Conservation (phyloP, 2,888 invertebrate species). For the Euplagia quadripunctaria region DNA sequence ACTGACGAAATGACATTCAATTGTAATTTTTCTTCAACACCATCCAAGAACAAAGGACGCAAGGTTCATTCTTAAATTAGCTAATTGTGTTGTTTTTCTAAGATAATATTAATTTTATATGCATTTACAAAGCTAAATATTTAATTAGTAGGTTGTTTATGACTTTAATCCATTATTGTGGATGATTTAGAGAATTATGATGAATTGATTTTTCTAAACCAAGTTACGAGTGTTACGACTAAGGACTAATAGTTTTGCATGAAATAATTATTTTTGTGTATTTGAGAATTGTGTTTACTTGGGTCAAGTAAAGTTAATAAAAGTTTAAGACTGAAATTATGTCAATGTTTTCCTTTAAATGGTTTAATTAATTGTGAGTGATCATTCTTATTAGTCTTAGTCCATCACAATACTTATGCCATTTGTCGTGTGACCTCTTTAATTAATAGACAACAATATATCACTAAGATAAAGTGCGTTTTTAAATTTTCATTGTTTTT, state of each 20-base stretch:
- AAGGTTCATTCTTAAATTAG: conserved; percentile 63
- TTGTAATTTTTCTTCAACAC: conserved; percentile 83
- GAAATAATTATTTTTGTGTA: conserved; percentile 64
- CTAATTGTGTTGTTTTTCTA: conserved; percentile 37
- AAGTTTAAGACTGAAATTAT: conserved; percentile 65
- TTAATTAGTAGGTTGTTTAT: conserved; percentile 59
- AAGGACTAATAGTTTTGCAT: conserved; percentile 66
- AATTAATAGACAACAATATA: conserved; percentile 54
- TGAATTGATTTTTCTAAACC: conserved; percentile 52
- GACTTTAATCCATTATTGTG: conserved; percentile 73
- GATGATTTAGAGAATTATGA: conserved; percentile 66
- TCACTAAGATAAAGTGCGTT: conserved; percentile 41
- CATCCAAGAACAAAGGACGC: conserved; percentile 80
- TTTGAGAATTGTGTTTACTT: conserved; percentile 68
- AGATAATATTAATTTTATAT: conserved; percentile 70
- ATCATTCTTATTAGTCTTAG: conserved; percentile 33
- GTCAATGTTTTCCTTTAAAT: conserved; percentile 36
- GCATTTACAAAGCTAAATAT: conserved; percentile 68
- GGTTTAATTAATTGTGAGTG: conserved; percentile 40
- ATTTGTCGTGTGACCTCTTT: conserved; percentile 63
- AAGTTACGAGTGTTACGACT: conserved; percentile 36
- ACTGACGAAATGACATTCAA: conserved; percentile 80
- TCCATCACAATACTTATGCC: conserved; percentile 52
- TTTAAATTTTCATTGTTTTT: conserved; percentile 29
- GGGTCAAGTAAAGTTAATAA: conserved; percentile 71